Percentiles rank a stretch among this genome's conserved stretches.
phyloP scores from a whole-genome alignment of 2,113 vertebrate genomes.

The Onychostoma macrolepis region DNA sequence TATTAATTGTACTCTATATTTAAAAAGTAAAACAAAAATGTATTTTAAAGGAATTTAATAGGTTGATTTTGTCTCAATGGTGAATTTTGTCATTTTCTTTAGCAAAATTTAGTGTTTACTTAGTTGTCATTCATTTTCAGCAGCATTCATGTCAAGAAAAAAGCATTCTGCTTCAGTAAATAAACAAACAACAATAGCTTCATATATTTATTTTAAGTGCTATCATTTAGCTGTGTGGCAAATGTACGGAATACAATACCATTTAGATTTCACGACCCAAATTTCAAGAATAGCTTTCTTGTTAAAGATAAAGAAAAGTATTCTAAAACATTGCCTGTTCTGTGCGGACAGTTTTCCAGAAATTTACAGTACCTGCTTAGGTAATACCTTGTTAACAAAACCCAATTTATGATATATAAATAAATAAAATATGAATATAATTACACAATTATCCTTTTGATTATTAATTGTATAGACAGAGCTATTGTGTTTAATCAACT shows the following conservation, averaged over 20 bases:
- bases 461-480: not conserved
- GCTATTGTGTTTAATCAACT: not conserved
- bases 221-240: not conserved
- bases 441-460: not conserved
- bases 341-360: not conserved
- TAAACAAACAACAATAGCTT: not conserved
- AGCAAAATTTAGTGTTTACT: not conserved
- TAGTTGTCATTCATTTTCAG: not conserved
- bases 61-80: not conserved
- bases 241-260: not conserved
- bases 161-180: not conserved
- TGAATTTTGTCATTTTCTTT: not conserved
- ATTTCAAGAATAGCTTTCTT: not conserved
- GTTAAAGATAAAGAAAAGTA: not conserved
- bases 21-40: not conserved
- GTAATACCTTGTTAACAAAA: not conserved
- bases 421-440: not conserved
- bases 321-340: not conserved
- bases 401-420: no score
- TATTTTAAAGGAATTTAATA: not conserved
- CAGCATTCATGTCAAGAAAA: not conserved
- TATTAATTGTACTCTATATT: not conserved
- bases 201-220: not conserved
- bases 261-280: not conserved
- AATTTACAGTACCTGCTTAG: not conserved